Base-by-base conservation (phyloP, 2,888 invertebrate species). In the Octonoba sinensis region DNA sequence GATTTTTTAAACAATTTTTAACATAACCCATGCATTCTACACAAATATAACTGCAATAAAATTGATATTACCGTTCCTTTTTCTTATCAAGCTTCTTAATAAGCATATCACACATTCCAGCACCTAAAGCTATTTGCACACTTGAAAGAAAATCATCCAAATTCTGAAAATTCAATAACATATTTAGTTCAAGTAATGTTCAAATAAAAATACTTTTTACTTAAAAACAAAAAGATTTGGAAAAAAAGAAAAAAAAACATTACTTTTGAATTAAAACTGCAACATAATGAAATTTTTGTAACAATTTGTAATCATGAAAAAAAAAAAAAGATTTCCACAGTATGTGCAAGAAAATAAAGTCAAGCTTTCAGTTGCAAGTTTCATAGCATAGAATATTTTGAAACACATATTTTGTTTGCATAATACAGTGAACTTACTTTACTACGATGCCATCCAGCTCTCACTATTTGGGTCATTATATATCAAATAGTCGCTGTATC, bases 41-140 rank as follows among this genome's bases (percentile, higher is more conserved):
- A 54, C 1, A 54, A 54, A 54, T 54, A 12, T 54, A 54, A 18
- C 16, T 8, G 13, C 1, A 11, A 1, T 4, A 51, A 70, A 46
- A 2, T 47, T 12, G 24, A 22, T 22, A 46, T 12, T 86, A 90
- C 91, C 89, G 90, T 87, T 91, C 92, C 87, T 95, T 95, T 88
- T 96, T 96, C 88, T 96, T 96, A 87, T 97, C 97, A 83, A 93
- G 91, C 89, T 96, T 97, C 87, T 93, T 95, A 83, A 96, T 89
- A 85, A 94, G 93, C 92, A 96, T 93, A 83, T 89, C 89, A 81
- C 88, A 86, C n/a, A 86, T 86, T 54, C 86, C 88, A 49, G 91
- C 90, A 20, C 91, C 87, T 85, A 96, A 89, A 64, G 93, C 92
- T 0, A 91, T 88, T 86, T 96, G 96, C 56, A 93, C 90, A n/a